Conservation (phyloP, 2,888 invertebrate species). For the Plutella xylostella region DNA sequence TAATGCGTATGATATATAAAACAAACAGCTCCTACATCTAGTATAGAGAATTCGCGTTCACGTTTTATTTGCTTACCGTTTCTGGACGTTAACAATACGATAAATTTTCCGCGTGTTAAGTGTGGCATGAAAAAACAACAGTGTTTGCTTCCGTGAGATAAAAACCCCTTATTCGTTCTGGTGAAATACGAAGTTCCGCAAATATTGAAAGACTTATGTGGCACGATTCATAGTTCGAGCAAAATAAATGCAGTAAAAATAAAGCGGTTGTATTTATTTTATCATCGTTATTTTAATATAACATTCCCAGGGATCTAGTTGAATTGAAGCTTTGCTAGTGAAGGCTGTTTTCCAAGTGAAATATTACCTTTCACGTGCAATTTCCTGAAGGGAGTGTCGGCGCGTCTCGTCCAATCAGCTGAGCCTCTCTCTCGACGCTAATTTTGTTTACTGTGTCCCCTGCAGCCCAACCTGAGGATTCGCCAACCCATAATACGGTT, state of each 20-base stretch:
- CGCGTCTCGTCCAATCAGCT: slow-evolving; percentile 46
- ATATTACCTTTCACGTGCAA: slow-evolving; percentile 45
- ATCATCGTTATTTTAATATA: no score
- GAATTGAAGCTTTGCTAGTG: slow-evolving; percentile 32
- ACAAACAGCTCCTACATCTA: slow-evolving; percentile 29
- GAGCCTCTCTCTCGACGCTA: slow-evolving; percentile 34
- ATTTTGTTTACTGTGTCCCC: slow-evolving; percentile 50
- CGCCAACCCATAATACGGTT: slow-evolving; percentile 15
- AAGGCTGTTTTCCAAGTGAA: slow-evolving; percentile 36
- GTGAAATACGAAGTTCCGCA: no score
- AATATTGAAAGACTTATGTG: background rate
- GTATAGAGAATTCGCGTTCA: slow-evolving; percentile 26
- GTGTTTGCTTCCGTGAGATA: slow-evolving; percentile 1
- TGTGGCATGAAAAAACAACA: slow-evolving; percentile 21
- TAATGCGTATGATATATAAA: slow-evolving; percentile 43
- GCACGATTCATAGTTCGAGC: background rate
- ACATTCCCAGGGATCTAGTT: no score
- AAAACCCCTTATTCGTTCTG: background rate
- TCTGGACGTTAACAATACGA: slow-evolving; percentile 36
- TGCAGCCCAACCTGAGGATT: slow-evolving; percentile 27
- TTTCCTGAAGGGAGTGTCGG: slow-evolving; percentile 37
- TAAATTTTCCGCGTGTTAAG: slow-evolving; percentile 27
- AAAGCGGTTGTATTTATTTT: background rate
- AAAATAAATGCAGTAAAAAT: background rate
- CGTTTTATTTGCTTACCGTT: slow-evolving; percentile 31